These are phyloP conservation scores for Psittacara wagleri DNA, from an alignment of 2,113 vertebrate species.

Conservation along the genomic window DNA sequence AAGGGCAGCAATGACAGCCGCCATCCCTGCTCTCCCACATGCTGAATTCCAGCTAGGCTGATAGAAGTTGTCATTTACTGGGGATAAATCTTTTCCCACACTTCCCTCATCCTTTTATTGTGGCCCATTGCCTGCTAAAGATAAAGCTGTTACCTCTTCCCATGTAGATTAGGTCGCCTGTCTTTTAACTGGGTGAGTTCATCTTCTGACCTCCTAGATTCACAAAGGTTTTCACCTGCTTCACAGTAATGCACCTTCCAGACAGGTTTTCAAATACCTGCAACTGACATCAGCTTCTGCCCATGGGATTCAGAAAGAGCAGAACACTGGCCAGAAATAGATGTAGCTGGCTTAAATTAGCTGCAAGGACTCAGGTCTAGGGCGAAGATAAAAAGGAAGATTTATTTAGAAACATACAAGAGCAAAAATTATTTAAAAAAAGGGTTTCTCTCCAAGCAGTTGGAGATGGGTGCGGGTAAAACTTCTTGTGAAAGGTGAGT, in stretches of 20 bases:
- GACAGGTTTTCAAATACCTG: not conserved
- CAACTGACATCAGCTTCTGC: not conserved
- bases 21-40: slow-evolving; percentile 13
- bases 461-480: not conserved
- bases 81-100: not conserved
- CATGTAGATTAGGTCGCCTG: not conserved
- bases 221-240: not conserved
- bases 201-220: not conserved
- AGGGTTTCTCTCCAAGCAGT: not conserved
- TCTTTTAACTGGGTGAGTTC: not conserved
- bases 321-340: not conserved
- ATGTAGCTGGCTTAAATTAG: not conserved
- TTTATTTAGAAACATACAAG: not conserved
- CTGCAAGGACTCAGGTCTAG: not conserved
- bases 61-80: slow-evolving; percentile 4
- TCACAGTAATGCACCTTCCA: not conserved
- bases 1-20: slow-evolving; percentile 26
- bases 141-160: slow-evolving; percentile 17
- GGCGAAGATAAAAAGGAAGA: not conserved
- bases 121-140: not conserved
- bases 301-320: not conserved
- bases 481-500: not conserved
- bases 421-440: not conserved
- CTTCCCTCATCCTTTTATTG: not conserved
- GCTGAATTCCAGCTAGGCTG: slow-evolving; percentile 13